Base-by-base conservation (phyloP, 1,140 invertebrate genomes). In the Megalonaias nervosa region DNA sequence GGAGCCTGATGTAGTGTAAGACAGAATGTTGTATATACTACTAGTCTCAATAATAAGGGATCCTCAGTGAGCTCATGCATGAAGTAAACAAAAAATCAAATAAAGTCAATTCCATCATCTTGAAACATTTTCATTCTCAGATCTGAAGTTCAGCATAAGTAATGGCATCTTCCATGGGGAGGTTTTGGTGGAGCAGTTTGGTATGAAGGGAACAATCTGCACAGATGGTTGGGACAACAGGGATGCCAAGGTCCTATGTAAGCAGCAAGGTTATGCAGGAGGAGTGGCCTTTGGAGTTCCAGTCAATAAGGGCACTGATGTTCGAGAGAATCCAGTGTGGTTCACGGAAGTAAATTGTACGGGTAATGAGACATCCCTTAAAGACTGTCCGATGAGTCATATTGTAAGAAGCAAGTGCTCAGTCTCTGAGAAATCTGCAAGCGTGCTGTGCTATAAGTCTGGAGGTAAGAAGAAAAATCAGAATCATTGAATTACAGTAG, bases 381-480 rank as follows among this genome's bases (percentile, higher is more conserved):
- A n/a, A n/a, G 69, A 81, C 6, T 88, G 87, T 75, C 57, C 55
- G 1, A 74, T 74, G 17, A 81, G 75, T 64, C 55, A 65, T 5
- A 70, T 65, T 31, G 84, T 87, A 2, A 60, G 74, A 0, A 66
- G 77, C 15, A 62, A 75, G 12, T 87, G 84, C 71, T 79, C 83
- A 1, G 68, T 75, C 6, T 81, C 81, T 17, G 59, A 81, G 26
- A 82, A 80, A 56, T 73, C 83, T 67, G 85, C 87, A 69, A 86
- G 85, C 1, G 86, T 88, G 17, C 80, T 89, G 16, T 89, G 87
- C 71, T 85, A 81, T 61, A 80, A 82, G 9, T 68, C 31, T 21
- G 78, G 80, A 66, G 85, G 86, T 86, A 76, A 76, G 70, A 48
- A 48, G 38, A 48, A 48, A 6, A 9, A 48, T 48, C 38, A 48